Evolutionary conservation across 2,888 invertebrate genomes (phyloP).

Genomic region (Agrochola lota): DNA sequence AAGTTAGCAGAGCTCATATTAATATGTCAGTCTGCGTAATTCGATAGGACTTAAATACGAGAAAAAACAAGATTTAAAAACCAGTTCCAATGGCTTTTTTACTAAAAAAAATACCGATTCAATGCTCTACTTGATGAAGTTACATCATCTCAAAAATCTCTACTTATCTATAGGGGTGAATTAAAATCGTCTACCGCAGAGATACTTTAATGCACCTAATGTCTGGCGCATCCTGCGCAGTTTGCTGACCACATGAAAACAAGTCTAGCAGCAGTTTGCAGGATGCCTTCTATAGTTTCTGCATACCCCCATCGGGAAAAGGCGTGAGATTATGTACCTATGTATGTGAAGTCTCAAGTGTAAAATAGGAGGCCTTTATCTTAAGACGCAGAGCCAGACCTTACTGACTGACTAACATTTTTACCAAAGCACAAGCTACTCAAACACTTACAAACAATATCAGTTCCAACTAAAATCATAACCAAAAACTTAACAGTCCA

Average conservation of each 20-base stretch:
- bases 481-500: slow-evolving; percentile 64
- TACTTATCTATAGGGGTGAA: no score
- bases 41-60: background rate
- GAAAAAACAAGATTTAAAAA: background rate
- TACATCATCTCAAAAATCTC: no score
- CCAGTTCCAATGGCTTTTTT: background rate
- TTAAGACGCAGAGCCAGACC: background rate
- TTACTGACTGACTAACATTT: background rate
- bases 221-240: no score
- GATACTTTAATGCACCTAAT: no score
- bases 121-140: background rate
- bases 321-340: no score
- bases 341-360: background rate
- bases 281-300: no score
- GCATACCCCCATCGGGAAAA: no score
- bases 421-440: background rate
- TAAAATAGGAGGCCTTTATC: background rate
- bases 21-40: slow-evolving; percentile 22
- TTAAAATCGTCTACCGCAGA: no score
- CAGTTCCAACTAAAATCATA: slow-evolving; percentile 30
- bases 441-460: slow-evolving; percentile 15
- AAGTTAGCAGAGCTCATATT: slow-evolving; percentile 16
- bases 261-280: no score
- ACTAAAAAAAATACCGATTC: background rate
- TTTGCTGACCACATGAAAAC: no score